Conservation (phyloP, 2,888 invertebrate species). For the Trachelus stipa region DNA sequence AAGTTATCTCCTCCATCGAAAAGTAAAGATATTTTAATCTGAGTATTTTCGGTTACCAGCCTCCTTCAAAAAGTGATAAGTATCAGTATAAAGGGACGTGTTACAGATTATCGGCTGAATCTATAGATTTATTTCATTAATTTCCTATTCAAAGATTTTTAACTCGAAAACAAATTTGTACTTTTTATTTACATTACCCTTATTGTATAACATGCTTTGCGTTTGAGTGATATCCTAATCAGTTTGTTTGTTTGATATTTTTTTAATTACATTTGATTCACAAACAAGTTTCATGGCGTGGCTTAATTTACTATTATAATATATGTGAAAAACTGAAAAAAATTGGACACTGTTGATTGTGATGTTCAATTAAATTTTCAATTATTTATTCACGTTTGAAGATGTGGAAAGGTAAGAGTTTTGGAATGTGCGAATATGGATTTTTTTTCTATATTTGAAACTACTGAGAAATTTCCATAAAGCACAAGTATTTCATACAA, state of each 20-base stretch:
- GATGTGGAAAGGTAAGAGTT: not conserved
- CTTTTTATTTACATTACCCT: not conserved
- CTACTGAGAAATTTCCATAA: not conserved
- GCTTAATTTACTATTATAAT: not conserved
- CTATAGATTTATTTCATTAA: not conserved
- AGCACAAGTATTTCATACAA: not conserved
- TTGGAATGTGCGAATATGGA: not conserved
- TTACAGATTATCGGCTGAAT: not conserved
- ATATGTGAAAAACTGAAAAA: not conserved
- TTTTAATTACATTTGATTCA: not conserved
- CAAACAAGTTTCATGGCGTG: not conserved
- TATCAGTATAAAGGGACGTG: not conserved
- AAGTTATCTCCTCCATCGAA: constrained; percentile 67
- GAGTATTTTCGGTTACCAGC: not conserved
- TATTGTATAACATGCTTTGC: not conserved
- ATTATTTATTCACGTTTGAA: not conserved
- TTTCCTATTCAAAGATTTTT: not conserved
- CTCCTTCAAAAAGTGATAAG: not conserved
- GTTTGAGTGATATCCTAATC: not conserved
- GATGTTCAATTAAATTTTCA: not conserved
- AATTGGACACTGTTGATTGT: not conserved
- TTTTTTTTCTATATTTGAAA: not conserved
- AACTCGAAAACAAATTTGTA: not conserved
- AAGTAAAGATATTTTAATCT: constrained; percentile 30
- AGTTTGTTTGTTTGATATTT: not conserved